Evolutionary conservation across 1,140 invertebrate species (phyloP), one percentile per base, ranked within the genome.

Genomic region (Eupristina koningsbergeri): DNA sequence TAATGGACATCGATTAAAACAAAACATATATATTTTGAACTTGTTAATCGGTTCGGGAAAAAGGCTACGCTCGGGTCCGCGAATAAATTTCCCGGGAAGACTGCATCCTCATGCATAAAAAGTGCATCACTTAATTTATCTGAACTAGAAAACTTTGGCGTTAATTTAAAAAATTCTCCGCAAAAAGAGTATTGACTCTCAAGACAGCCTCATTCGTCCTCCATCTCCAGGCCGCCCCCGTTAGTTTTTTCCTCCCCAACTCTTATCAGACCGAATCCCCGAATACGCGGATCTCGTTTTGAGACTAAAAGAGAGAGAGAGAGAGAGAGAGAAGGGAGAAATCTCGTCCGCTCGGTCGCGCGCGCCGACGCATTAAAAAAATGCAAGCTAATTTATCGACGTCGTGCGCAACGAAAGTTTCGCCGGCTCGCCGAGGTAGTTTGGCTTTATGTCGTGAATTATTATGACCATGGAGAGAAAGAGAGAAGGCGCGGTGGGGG

Each of bases 371-470:
- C 86, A 87, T 87, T 89, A 88, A 88, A 89, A 89, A 89, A 89
- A 89, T 89, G 89, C 86, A 87, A 87, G 88, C 88, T 89, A 89
- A 89, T 89, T 89, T 89, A 89, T 89, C 88, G 89, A 89, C 87
- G 87, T 89, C 85, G 88, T 34, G 81, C 86, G 83, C 84, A 87
- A 86, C 88, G 85, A 88, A 89, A 88, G 86, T 89, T 88, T 89
- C 85, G 80, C 84, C 86, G 36, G 83, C 53, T 75, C 77, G 58
- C 67, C 80, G 87, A 89, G 88, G 89, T 89, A 91, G 89, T 90
- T 90, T 90, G 87, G 88, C 87, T 89, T 89, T 89, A 89, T 90
- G 89, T 90, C 89, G 90, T 91, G 89, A 92, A 91, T 92, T 91
- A 92, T 91, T 90, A 89, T 88, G 83, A 86, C 87, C 86, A 80